Conservation (phyloP, 1,140 invertebrate species). For the Pararge aegeria region DNA sequence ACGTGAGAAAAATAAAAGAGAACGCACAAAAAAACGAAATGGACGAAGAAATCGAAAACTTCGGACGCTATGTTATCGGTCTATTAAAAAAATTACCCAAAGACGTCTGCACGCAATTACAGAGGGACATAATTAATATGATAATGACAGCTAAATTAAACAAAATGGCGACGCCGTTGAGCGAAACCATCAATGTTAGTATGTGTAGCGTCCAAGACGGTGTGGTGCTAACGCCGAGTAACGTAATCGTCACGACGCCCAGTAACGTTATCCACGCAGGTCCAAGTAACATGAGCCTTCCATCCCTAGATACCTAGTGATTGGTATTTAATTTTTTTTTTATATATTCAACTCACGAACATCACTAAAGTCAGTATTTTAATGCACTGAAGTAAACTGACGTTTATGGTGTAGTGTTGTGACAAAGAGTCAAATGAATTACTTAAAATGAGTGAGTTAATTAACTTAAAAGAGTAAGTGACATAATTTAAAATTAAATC, state of each 20-base stretch:
- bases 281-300: neutral
- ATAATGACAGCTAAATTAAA: constrained; percentile 20
- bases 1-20: neutral
- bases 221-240: neutral
- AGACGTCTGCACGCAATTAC: constrained; percentile 31
- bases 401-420: too few relatives aligned
- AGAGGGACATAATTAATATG: constrained; percentile 40
- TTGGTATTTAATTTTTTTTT: neutral
- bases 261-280: neutral
- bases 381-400: too few relatives aligned
- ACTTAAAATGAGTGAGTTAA: too few relatives aligned
- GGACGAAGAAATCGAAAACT: constrained; percentile 26
- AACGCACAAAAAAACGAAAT: neutral
- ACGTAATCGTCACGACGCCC: neutral
- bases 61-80: constrained; percentile 24
- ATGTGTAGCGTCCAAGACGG: neutral
- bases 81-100: constrained; percentile 34
- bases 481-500: too few relatives aligned
- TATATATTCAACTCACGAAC: neutral
- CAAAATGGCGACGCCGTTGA: constrained; percentile 12
- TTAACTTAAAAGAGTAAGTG: too few relatives aligned
- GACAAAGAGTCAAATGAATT: too few relatives aligned
- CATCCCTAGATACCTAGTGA: neutral
- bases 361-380: too few relatives aligned
- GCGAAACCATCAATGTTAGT: constrained; percentile 13